phyloP scores from a whole-genome alignment of 53 echinoderm and acorn worm species.

The Paracentrotus lividus region DNA sequence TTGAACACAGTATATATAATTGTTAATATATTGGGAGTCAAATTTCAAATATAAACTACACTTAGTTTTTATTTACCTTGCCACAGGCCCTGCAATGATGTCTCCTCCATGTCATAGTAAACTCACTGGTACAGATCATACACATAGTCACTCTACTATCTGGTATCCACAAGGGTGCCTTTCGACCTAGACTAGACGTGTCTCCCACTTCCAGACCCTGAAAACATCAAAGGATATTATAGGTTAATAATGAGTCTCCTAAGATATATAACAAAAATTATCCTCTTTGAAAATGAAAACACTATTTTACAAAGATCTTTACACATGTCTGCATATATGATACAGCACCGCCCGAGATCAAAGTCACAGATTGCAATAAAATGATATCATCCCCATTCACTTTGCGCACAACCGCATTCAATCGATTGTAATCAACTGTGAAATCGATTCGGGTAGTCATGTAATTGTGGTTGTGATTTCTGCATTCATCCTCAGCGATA shows the following conservation, averaged over 20 bases:
- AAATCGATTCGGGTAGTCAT: background rate
- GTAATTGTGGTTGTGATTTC: background rate
- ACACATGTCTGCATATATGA: background rate
- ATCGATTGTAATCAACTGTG: too few relatives aligned
- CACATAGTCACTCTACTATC: slow-evolving; percentile 98
- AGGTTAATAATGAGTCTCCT: background rate
- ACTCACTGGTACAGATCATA: slow-evolving; percentile 95
- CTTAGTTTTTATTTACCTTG: slow-evolving; percentile 78
- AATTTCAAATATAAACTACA: too few relatives aligned
- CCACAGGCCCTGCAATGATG: slow-evolving; percentile 99
- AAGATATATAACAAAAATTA: background rate
- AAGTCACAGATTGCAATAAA: too few relatives aligned
- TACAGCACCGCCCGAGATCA: too few relatives aligned
- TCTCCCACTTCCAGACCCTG: slow-evolving; percentile 70
- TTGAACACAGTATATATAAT: too few relatives aligned
- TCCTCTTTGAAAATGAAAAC: background rate
- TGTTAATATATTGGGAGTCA: too few relatives aligned
- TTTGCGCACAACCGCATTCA: too few relatives aligned
- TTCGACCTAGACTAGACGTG: slow-evolving; percentile 82
- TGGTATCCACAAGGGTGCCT: slow-evolving; percentile 98
- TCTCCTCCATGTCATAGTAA: slow-evolving; percentile 93
- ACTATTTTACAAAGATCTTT: background rate
- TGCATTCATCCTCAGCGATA: background rate
- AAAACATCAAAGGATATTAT: background rate
- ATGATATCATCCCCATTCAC: too few relatives aligned